These are phyloP conservation scores for Coturnix japonica DNA, from an alignment of 2,113 vertebrate genomes.

Conservation along the genomic window DNA sequence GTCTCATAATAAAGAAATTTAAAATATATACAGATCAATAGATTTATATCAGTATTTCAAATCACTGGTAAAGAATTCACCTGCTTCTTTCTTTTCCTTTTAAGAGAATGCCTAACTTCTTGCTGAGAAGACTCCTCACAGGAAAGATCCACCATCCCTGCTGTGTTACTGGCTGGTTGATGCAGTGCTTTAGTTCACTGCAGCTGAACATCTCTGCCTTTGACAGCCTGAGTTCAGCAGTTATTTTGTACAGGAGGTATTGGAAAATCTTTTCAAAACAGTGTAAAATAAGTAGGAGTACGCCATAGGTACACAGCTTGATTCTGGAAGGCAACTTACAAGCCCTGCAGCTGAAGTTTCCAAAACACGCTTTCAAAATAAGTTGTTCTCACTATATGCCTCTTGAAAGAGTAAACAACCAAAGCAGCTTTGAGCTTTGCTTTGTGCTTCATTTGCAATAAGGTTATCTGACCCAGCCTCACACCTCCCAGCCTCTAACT, in stretches of 20 bases:
- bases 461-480: neutral
- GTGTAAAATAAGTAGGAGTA: neutral
- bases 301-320: neutral
- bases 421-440: neutral
- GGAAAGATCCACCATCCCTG: neutral
- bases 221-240: neutral
- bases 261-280: neutral
- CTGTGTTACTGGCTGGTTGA: neutral
- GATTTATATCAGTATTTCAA: neutral
- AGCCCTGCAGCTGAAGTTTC: neutral
- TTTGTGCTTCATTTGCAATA: constrained; percentile 1
- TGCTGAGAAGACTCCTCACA: neutral
- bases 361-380: neutral
- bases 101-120: neutral
- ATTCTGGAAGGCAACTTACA: neutral
- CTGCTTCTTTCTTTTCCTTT: neutral
- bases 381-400: neutral
- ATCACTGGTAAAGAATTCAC: neutral
- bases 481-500: neutral
- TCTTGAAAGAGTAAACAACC: neutral
- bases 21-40: too few species aligned
- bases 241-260: neutral
- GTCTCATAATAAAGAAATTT: neutral
- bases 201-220: neutral
- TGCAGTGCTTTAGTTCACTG: neutral